Evolutionary conservation across 2,888 invertebrate species (phyloP).

Genomic region (Oeneis ivallda): DNA sequence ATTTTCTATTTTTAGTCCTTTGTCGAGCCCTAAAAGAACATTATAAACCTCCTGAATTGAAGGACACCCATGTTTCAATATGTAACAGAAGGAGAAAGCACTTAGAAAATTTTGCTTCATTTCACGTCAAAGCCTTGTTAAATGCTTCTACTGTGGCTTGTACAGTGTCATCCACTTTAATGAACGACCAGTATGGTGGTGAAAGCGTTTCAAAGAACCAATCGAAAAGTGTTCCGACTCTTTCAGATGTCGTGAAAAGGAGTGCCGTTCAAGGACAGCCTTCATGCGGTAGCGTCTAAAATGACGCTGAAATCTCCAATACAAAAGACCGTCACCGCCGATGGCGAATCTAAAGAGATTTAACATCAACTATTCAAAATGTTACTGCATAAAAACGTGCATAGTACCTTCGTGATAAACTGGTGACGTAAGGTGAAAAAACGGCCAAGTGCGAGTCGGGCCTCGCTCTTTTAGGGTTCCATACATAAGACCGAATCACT

Average conservation of each 20-base stretch:
- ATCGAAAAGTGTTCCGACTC: slow-evolving; percentile 37
- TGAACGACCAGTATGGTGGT: slow-evolving; percentile 40
- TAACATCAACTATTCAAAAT: neutral
- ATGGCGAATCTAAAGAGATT: too few relatives aligned
- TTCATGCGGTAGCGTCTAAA: slow-evolving; percentile 30
- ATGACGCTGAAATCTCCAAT: slow-evolving; percentile 22
- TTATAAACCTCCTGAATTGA: neutral
- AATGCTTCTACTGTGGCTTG: slow-evolving; percentile 33
- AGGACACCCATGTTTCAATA: slow-evolving; percentile 17
- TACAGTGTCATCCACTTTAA: slow-evolving; percentile 39
- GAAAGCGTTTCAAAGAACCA: slow-evolving; percentile 40
- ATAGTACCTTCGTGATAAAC: too few relatives aligned
- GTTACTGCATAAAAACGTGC: too few relatives aligned
- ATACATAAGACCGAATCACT: too few relatives aligned
- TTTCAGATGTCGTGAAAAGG: slow-evolving; percentile 42
- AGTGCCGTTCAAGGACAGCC: slow-evolving; percentile 38
- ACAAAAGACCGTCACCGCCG: neutral
- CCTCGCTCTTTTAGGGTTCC: too few relatives aligned
- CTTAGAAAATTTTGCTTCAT: slow-evolving; percentile 16
- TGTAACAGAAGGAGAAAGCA: slow-evolving; percentile 10
- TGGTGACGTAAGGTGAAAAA: too few relatives aligned
- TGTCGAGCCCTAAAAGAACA: neutral
- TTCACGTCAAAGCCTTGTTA: slow-evolving; percentile 25
- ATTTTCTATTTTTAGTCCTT: neutral
- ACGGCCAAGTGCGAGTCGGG: too few relatives aligned